phyloP scores from a whole-genome alignment of 2,113 vertebrate species.

The Peromyscus polionotus region DNA sequence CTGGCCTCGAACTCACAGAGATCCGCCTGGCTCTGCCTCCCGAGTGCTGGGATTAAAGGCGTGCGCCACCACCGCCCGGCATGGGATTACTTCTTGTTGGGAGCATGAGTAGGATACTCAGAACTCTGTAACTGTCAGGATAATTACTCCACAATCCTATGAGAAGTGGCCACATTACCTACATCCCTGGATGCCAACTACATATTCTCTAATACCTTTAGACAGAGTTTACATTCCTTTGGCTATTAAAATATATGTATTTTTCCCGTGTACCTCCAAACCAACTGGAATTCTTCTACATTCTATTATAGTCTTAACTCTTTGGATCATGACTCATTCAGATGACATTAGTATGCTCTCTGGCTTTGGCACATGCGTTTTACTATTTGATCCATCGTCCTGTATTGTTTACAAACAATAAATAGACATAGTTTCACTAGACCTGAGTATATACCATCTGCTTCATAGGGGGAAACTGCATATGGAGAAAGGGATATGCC shows the following conservation, averaged over 20 bases:
- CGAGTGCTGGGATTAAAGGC: too few relatives aligned
- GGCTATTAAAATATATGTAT: not conserved
- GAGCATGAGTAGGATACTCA: not conserved
- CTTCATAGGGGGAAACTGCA: not conserved
- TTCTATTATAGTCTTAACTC: not conserved
- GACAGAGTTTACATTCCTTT: not conserved
- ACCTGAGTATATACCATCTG: not conserved
- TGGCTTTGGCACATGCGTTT: not conserved
- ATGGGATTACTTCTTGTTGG: not conserved
- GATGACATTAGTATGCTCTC: not conserved
- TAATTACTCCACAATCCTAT: not conserved
- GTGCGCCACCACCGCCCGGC: too few relatives aligned
- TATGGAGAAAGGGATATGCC: not conserved
- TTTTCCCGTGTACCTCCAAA: not conserved
- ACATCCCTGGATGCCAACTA: not conserved
- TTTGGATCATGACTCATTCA: not conserved
- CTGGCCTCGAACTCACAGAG: too few relatives aligned
- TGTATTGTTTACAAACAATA: not conserved
- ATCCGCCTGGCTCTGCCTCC: too few relatives aligned
- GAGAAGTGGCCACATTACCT: not conserved
- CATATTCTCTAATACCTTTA: not conserved
- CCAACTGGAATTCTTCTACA: not conserved
- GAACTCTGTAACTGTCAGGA: not conserved
- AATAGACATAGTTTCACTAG: not conserved
- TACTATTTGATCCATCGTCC: not conserved